Percentiles rank a stretch among this genome's conserved stretches.
phyloP scores from a whole-genome alignment of 2,888 invertebrate genomes.

The Coleophora deauratella region DNA sequence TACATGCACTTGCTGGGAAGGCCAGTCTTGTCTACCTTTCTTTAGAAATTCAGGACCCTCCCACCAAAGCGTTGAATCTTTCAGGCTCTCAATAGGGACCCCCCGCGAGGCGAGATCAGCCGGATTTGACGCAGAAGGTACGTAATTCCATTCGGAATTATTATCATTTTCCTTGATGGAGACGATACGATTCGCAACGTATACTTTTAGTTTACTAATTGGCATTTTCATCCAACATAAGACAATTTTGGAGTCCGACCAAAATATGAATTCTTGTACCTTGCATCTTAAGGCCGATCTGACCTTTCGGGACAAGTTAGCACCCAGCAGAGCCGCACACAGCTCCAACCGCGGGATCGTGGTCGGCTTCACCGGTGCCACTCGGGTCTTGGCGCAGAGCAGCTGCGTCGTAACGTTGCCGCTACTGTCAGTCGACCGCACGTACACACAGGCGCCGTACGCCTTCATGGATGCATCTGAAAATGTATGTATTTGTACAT shows the following conservation, averaged over 20 bases:
- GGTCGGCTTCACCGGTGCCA: constrained; percentile 14
- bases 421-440: background rate
- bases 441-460: background rate
- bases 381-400: constrained; percentile 15
- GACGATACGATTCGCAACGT: constrained; percentile 14
- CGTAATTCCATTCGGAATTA: constrained; percentile 6
- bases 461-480: too few species aligned
- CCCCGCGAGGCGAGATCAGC: constrained; percentile 13
- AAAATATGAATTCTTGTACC: constrained; percentile 9
- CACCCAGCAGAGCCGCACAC: constrained; percentile 15
- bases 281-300: constrained; percentile 2
- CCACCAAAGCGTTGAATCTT: background rate
- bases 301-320: constrained; percentile 9
- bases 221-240: constrained; percentile 13
- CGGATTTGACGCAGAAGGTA: constrained; percentile 9
- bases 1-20: background rate
- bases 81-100: background rate
- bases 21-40: background rate
- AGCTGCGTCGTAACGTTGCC: constrained; percentile 3
- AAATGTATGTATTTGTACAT: constrained; percentile 1
- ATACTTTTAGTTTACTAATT: constrained; percentile 11
- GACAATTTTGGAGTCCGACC: constrained; percentile 18
- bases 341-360: constrained; percentile 18
- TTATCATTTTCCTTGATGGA: constrained; percentile 5
- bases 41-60: background rate